A percentile compares a stretch with the other conserved stretches of the same genome.
These are phyloP conservation scores for Stichodactyla mertensii DNA, from an alignment of 64 coral and sea anemone genomes.

Conservation along the genomic window DNA sequence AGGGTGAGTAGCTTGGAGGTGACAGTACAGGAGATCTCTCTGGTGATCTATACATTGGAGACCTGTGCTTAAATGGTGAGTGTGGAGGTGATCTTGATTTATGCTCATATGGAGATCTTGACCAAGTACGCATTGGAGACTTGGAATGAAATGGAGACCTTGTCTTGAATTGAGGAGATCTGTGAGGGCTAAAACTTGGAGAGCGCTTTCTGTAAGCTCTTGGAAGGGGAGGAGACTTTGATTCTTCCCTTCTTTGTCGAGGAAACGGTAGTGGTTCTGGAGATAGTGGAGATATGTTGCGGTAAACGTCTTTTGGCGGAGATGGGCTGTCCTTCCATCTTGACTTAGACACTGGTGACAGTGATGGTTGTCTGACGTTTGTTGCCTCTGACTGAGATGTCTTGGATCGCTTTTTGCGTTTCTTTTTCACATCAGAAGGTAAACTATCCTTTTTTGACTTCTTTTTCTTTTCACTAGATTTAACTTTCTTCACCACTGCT, in stretches of 20 bases:
- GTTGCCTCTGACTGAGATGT: slow-evolving; percentile 30
- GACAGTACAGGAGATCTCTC: slow-evolving; percentile 65
- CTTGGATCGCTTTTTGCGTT: slow-evolving; percentile 69
- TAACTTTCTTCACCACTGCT: slow-evolving; percentile 70
- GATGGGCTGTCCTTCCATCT: slow-evolving; percentile 76
- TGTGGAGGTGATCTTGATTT: slow-evolving; percentile 87
- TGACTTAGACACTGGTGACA: slow-evolving; percentile 81
- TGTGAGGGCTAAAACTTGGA: slow-evolving; percentile 61
- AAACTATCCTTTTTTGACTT: slow-evolving; percentile 84
- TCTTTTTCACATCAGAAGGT: slow-evolving; percentile 63
- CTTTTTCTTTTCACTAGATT: slow-evolving; percentile 84
- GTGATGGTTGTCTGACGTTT: background rate
- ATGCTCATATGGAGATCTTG: slow-evolving; percentile 78
- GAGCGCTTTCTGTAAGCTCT: slow-evolving; percentile 73
- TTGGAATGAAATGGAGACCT: slow-evolving; percentile 58
- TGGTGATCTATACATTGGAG: slow-evolving; percentile 64
- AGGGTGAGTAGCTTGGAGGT: slow-evolving; percentile 63
- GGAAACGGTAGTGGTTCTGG: slow-evolving; percentile 26
- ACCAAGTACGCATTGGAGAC: slow-evolving; percentile 75
- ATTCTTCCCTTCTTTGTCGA: slow-evolving; percentile 41
- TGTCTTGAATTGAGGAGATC: slow-evolving; percentile 44
- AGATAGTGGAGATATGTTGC: slow-evolving; percentile 12
- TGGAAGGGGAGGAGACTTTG: slow-evolving; percentile 66
- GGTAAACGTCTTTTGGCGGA: slow-evolving; percentile 21
- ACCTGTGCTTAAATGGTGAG: slow-evolving; percentile 53